Evolutionary conservation across 2,113 vertebrate genomes (phyloP).

Genomic region (Sapajus apella): DNA sequence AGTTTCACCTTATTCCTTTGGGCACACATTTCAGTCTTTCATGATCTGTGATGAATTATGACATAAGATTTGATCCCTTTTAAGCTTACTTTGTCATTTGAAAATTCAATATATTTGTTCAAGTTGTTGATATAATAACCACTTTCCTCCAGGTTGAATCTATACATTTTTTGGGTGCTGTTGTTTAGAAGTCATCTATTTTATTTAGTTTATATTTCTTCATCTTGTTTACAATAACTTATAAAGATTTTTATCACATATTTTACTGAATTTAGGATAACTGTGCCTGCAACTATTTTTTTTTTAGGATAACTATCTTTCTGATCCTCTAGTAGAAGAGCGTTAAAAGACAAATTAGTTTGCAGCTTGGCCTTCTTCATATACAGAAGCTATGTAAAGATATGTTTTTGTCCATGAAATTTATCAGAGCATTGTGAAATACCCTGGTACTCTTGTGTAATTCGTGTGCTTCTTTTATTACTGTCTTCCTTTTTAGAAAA

Average conservation of each 20-base stretch:
- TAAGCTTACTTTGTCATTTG: background rate
- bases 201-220: conserved; percentile 33
- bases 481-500: background rate
- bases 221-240: background rate
- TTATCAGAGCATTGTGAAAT: conserved; percentile 24
- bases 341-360: conserved; percentile 17
- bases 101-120: background rate
- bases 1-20: conserved; percentile 20
- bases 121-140: background rate
- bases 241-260: background rate
- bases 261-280: conserved; percentile 25
- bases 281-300: background rate
- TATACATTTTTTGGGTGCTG: background rate
- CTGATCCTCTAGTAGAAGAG: background rate
- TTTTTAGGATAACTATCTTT: conserved; percentile 7
- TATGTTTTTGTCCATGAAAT: conserved; percentile 8
- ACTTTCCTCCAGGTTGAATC: background rate
- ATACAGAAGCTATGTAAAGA: conserved; percentile 12
- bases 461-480: conserved; percentile 5
- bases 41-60: conserved; percentile 17
- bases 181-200: conserved; percentile 11
- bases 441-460: background rate
- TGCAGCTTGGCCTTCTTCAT: background rate
- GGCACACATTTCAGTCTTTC: background rate
- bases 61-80: background rate